Evolutionary conservation across 2,113 vertebrate genomes (phyloP).

Genomic region (Entomyzon cyanotis): DNA sequence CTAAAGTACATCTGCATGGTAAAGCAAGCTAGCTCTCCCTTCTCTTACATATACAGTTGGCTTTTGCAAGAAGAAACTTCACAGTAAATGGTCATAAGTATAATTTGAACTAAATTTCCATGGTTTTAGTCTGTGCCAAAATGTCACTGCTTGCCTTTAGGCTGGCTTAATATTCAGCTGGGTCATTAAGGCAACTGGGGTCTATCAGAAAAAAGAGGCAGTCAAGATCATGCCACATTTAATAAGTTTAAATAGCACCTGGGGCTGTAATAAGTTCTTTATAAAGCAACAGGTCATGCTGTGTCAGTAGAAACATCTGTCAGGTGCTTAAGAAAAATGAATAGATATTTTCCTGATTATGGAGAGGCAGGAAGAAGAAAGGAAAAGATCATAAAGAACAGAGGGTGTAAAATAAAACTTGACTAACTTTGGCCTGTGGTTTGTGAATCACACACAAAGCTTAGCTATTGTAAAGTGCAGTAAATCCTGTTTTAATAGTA

Average conservation of each 20-base stretch:
- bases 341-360: not conserved
- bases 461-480: not conserved
- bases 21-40: not conserved
- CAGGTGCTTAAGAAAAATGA: not conserved
- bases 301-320: slow-evolving; percentile 21
- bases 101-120: slow-evolving; percentile 7
- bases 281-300: slow-evolving; percentile 34
- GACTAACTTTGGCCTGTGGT: not conserved
- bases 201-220: slow-evolving; percentile 6
- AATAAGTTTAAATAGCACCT: slow-evolving; percentile 50
- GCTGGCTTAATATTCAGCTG: slow-evolving; percentile 32
- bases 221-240: slow-evolving; percentile 33
- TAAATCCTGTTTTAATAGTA: not conserved
- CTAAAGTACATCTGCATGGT: not conserved
- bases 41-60: not conserved
- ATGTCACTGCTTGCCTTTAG: slow-evolving; percentile 59
- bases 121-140: slow-evolving; percentile 28
- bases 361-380: not conserved
- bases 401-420: not conserved
- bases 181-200: slow-evolving; percentile 40
- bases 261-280: slow-evolving; percentile 39
- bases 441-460: not conserved
- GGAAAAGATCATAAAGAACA: not conserved
- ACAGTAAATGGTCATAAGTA: not conserved
- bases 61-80: slow-evolving; percentile 5